Percentiles rank a stretch among this genome's conserved stretches.
These are phyloP conservation scores for Ornithoptera alexandrae DNA, from an alignment of 2,888 invertebrate species.

Conservation along the genomic window DNA sequence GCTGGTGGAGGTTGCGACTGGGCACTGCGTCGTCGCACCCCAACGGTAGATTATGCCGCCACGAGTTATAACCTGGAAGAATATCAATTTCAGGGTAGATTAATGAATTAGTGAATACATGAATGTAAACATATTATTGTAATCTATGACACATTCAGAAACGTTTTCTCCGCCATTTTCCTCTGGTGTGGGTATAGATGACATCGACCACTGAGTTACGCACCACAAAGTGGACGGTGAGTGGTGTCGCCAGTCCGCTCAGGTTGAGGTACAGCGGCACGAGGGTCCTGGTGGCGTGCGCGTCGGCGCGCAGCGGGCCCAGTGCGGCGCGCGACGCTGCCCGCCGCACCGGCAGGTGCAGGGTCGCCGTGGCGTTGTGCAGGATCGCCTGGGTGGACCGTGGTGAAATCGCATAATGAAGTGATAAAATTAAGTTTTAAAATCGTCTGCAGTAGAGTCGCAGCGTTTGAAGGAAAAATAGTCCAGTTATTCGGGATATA, in stretches of 20 bases:
- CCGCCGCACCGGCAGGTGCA: constrained; percentile 41
- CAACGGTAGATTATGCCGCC: constrained; percentile 71
- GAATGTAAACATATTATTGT: too few species aligned
- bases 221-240: constrained; percentile 72
- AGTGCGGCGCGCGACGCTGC: constrained; percentile 48
- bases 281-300: constrained; percentile 46
- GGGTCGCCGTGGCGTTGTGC: constrained; percentile 52
- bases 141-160: too few species aligned
- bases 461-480: too few species aligned
- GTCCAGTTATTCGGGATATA: too few species aligned
- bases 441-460: too few species aligned
- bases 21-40: constrained; percentile 74
- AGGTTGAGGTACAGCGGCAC: constrained; percentile 62
- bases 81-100: neutral
- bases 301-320: constrained; percentile 53
- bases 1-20: constrained; percentile 47
- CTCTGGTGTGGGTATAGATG: too few species aligned
- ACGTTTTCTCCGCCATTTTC: too few species aligned
- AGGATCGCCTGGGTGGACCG: constrained; percentile 49
- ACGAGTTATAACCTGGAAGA: constrained; percentile 65
- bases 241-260: constrained; percentile 43
- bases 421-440: too few species aligned
- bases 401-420: too few species aligned
- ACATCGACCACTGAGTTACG: constrained; percentile 30
- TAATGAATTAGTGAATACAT: too few species aligned